Base-by-base conservation (phyloP, 2,888 invertebrate genomes). In the Pollenia labialis region DNA sequence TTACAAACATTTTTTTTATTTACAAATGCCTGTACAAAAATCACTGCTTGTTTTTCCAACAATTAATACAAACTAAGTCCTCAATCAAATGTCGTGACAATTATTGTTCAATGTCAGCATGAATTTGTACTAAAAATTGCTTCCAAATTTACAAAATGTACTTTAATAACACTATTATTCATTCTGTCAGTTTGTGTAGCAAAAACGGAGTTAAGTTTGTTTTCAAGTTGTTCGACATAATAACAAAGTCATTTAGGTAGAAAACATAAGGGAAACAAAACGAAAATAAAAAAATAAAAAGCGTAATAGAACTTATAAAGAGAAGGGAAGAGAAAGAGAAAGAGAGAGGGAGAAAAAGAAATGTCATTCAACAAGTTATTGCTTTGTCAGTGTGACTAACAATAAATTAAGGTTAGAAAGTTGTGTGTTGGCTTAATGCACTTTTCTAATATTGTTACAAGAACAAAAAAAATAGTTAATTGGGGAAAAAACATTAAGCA, bases 321-420 rank as follows among this genome's bases (percentile, higher is more conserved):
- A 2, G 3, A 32, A 32, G 32, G 6, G 32, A 32, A 4, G 32
- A 6, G 6, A 32, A 6, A 32, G 6, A 32, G 32, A 32, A 4
- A 32, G 32, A 32, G 32, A 32, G 18, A 18, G 16, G n/a, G 16
- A 18, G 8, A 14, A 1, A 32, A 46, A 62, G 7, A 64, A 64
- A 40, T 71, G 42, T 14, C 56, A 72, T 56, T 72, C 71, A 72
- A 72, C 71, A 72, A 72, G 71, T 72, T 56, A 56, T 44, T 56
- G 71, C 23, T 44, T 23, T 56, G 56, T 46, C 11, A 46, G 44
- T 56, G 12, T 72, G 44, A 6, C 44, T 46, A 8, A 44, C 18
- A 56, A 72, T 56, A 46, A 56, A 56, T 14, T 46, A 46, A 54
- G 44, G 71, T 23, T 72, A 56, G 46, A 72, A 72, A 14, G 40